phyloP scores from a whole-genome alignment of 1,140 invertebrate species.

The Aphelinus atriplicis region DNA sequence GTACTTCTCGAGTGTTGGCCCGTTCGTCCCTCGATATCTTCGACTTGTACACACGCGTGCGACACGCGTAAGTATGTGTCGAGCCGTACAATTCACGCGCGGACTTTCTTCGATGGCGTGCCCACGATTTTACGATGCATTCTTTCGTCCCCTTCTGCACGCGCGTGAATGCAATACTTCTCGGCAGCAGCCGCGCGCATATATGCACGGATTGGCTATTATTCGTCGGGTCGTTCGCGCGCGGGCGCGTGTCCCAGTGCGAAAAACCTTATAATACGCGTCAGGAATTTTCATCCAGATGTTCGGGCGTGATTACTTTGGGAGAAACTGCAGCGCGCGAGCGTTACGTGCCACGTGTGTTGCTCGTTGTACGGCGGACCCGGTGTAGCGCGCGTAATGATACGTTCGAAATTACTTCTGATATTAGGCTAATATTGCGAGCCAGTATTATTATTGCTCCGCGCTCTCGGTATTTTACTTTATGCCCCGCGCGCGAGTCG shows the following conservation, averaged over 20 bases:
- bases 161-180: not conserved
- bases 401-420: not conserved
- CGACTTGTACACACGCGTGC: no score
- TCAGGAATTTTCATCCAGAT: constrained; percentile 6
- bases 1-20: no score
- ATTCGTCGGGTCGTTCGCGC: no score
- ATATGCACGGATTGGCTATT: not conserved
- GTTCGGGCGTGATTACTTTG: not conserved
- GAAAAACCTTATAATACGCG: not conserved
- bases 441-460: not conserved
- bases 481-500: not conserved
- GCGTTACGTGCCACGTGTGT: not conserved
- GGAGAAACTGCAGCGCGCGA: no score
- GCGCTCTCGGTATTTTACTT: not conserved
- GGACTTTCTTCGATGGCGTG: constrained; percentile 18
- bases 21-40: no score
- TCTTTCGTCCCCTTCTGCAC: not conserved
- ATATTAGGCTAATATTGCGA: constrained; percentile 4
- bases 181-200: not conserved
- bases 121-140: constrained; percentile 9
- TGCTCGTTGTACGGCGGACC: not conserved
- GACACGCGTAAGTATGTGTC: not conserved
- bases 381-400: not conserved
- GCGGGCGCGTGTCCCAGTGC: not conserved
- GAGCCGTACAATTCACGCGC: constrained; percentile 4